Percentiles rank a stretch among this genome's conserved stretches.
Evolutionary conservation across 2,113 vertebrate species (phyloP).

Genomic region (Amblyornis subalaris): DNA sequence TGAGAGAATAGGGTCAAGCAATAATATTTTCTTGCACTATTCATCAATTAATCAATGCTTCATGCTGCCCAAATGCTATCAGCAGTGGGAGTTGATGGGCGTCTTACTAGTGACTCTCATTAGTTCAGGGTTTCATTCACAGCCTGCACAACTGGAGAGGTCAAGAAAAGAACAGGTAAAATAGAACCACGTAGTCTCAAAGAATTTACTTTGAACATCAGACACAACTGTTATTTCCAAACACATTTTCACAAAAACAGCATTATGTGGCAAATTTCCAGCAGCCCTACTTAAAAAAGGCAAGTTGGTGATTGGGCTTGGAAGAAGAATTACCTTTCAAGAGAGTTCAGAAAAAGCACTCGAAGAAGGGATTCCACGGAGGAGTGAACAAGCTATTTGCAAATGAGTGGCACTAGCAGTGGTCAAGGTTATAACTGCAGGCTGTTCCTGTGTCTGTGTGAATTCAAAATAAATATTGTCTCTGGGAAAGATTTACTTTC

Average conservation of each 20-base stretch:
- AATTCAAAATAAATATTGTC: not conserved
- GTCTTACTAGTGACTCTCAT: not conserved
- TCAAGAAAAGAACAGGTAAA: not conserved
- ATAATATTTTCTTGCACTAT: not conserved
- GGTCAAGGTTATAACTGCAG: not conserved
- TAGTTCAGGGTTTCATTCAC: not conserved
- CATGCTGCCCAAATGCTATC: not conserved
- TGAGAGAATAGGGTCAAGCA: not conserved
- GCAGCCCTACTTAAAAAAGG: not conserved
- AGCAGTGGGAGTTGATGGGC: not conserved
- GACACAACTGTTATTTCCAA: not conserved
- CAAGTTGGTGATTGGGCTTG: not conserved
- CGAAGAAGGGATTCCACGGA: not conserved
- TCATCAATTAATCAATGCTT: not conserved
- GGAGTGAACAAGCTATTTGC: not conserved
- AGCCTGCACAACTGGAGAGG: not conserved
- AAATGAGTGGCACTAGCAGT: not conserved
- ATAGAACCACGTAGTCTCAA: not conserved
- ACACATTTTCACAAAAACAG: not conserved
- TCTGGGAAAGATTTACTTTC: not conserved
- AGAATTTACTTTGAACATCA: not conserved
- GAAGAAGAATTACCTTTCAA: not conserved
- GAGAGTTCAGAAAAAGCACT: not conserved
- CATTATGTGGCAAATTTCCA: not conserved
- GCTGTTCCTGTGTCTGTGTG: not conserved